Conservation (phyloP, 1,140 invertebrate species). For the Drosophila truncata region DNA sequence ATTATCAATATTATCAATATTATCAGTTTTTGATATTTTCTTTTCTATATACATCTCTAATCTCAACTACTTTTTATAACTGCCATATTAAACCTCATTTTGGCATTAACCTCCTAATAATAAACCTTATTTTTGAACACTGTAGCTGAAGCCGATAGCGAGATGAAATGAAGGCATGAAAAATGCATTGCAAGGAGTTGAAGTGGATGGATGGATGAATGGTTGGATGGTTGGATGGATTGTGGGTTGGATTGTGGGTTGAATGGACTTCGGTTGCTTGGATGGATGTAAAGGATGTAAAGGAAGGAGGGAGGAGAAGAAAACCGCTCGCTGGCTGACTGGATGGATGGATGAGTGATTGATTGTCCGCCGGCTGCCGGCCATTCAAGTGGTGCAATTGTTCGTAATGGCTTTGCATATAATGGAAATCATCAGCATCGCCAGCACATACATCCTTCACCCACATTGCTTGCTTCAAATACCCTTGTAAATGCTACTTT, state of each 20-base stretch:
- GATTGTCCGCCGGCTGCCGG: slow-evolving; percentile 61
- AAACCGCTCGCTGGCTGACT: slow-evolving; percentile 3
- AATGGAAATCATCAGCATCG: slow-evolving; percentile 70
- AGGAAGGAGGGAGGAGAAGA: not conserved
- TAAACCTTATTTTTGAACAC: not conserved
- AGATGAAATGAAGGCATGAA: slow-evolving; percentile 76
- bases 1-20: too few relatives aligned
- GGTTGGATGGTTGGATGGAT: slow-evolving; percentile 35
- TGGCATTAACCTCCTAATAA: not conserved
- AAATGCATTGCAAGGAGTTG: slow-evolving; percentile 71
- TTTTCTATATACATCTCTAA: not conserved
- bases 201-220: slow-evolving; percentile 75
- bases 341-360: slow-evolving; percentile 57
- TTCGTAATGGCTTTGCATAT: slow-evolving; percentile 81
- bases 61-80: not conserved
- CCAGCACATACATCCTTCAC: slow-evolving; percentile 13
- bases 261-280: slow-evolving; percentile 34
- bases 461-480: slow-evolving; percentile 4
- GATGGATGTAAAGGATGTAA: slow-evolving; percentile 17
- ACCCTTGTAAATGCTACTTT: not conserved
- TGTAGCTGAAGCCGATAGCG: not conserved
- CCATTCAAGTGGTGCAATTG: slow-evolving; percentile 73
- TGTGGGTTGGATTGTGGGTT: slow-evolving; percentile 18
- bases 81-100: not conserved
- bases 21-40: not conserved